Evolutionary conservation across 35 echinoderm and acorn worm genomes (phyloP), one percentile per base, ranked within the genome.

Genomic region (Ptychodera flava): DNA sequence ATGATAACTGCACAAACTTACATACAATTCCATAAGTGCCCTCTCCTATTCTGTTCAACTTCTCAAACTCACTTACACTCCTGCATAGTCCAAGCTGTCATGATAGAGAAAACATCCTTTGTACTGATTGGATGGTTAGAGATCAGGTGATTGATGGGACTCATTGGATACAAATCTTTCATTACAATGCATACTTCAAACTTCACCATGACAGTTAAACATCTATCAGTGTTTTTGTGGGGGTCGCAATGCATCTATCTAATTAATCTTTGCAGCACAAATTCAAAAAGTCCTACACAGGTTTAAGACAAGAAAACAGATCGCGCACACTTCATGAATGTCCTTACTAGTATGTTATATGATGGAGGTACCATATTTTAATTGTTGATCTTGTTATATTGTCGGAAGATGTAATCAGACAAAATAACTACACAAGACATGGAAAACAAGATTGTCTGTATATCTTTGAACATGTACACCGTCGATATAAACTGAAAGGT

Each of bases 21-120:
- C 95, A 97, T 79, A 97, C 95, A 89, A 97, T 93, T 53, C 95
- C 95, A 85, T 97, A 97, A 14, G 95, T 97, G 78, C 95, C 95
- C 86, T 97, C 95, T 85, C 95, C 95, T 31, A 97, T 85, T 85
- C 95, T 88, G 82, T 97, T 97, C 81, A 97, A 87, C 85, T 97
- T 97, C 81, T 97, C 95, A 97, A 97, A 97, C 16, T 97, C 95
- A 34, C 92, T 90, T 0, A 97, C 95, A 87, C 95, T 97, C 31
- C 95, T 36, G 81, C 94, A 97, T 15, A 93, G 88, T 38, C 94
- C 94, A 85, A 97, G 85, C 94, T 97, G 37, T 35, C 80, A 81
- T 38, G 38, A 45, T 78, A 83, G 28, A 81, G 81, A 29, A 84
- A 64, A 34, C 29, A 85, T 34, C 78, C 36, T 78, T 16, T 38